A percentile compares a stretch with the other conserved stretches of the same genome.
Conservation (phyloP, 2,888 invertebrate species). For the Calameuta filiformis region DNA sequence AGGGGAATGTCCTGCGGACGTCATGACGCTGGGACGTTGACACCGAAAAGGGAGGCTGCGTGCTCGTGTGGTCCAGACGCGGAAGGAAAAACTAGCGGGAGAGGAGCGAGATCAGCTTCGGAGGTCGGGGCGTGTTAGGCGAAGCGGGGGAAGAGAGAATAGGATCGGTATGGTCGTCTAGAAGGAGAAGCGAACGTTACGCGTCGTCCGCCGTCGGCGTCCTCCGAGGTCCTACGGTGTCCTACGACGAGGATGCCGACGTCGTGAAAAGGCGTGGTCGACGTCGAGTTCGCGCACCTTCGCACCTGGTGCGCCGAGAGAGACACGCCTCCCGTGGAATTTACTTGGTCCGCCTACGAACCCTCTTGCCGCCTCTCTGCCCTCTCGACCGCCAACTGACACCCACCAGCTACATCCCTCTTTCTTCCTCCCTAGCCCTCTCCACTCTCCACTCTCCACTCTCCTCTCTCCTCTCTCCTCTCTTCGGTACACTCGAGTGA, state of each 20-base stretch:
- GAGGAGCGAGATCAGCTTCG: constrained; percentile 20
- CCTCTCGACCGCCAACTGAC: constrained; percentile 7
- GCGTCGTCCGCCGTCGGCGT: constrained; percentile 13
- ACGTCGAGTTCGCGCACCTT: constrained; percentile 61
- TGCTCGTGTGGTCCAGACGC: no score
- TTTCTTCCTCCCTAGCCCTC: constrained; percentile 24
- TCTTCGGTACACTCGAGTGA: background rate
- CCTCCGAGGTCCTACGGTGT: constrained; percentile 34
- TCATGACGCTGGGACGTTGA: constrained; percentile 52
- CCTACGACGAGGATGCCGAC: constrained; percentile 28
- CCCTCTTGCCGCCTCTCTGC: constrained; percentile 27
- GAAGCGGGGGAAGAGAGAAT: constrained; percentile 10
- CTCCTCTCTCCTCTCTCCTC: constrained; percentile 25
- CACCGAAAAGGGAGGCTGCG: constrained; percentile 44
- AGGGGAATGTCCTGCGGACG: background rate
- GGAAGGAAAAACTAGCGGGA: background rate
- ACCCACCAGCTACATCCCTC: background rate
- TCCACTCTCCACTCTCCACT: constrained; percentile 13
- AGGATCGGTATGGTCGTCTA: background rate
- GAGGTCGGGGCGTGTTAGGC: constrained; percentile 6
- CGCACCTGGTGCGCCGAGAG: constrained; percentile 62
- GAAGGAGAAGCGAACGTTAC: background rate
- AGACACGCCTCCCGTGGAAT: constrained; percentile 63
- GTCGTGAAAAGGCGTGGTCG: constrained; percentile 59
- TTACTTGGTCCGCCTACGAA: constrained; percentile 57